Evolutionary conservation across 2,113 vertebrate species (phyloP).

Genomic region (Ptychochromis oligacanthus): DNA sequence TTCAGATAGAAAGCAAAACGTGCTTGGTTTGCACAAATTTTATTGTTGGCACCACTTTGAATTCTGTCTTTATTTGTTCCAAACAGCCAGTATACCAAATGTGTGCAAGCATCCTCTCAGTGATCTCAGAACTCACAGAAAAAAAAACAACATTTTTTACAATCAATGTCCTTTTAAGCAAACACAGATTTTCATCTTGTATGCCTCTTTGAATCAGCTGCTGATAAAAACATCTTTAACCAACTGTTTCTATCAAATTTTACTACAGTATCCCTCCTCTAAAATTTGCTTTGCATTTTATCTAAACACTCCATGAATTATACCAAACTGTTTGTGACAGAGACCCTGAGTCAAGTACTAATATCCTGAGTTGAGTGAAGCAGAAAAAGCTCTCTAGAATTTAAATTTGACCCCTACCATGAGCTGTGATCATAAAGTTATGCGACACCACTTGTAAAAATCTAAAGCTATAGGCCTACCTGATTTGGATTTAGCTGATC

Average conservation of each 20-base stretch:
- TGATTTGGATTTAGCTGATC: not conserved
- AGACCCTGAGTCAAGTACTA: not conserved
- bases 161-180: not conserved
- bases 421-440: not conserved
- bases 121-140: not conserved
- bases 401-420: rapidly evolving
- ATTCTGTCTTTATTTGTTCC: not conserved
- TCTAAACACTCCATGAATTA: rapidly evolving
- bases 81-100: not conserved
- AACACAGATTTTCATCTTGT: not conserved
- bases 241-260: not conserved
- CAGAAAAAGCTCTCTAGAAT: not conserved
- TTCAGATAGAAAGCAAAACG: not conserved
- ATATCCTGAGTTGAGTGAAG: not conserved
- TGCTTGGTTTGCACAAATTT: not conserved
- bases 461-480: not conserved
- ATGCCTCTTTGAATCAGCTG: not conserved
- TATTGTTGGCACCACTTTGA: not conserved
- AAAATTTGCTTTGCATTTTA: not conserved
- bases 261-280: not conserved
- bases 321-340: not conserved
- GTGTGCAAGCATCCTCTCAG: not conserved
- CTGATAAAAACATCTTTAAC: not conserved
- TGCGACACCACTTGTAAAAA: not conserved
- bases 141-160: not conserved